Conservation (phyloP, 2,113 vertebrate species). For the Eira barbara region DNA sequence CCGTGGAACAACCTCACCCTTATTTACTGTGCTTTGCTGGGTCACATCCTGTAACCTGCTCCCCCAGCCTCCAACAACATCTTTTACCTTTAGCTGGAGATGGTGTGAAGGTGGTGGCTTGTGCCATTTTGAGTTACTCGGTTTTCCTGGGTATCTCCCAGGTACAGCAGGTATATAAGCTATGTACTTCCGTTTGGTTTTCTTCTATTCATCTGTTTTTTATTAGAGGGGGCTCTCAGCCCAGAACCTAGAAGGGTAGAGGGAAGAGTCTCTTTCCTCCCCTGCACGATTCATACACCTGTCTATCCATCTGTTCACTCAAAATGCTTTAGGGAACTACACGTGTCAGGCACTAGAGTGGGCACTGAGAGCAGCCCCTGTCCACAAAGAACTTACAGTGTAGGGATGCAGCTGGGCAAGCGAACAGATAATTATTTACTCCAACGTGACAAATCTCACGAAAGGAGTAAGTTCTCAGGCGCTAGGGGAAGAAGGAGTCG, state of each 20-base stretch:
- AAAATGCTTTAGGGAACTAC: neutral
- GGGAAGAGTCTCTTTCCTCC: neutral
- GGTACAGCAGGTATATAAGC: neutral
- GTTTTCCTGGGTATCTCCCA: neutral
- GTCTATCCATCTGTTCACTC: neutral
- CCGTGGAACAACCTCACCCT: neutral
- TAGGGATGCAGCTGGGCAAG: neutral
- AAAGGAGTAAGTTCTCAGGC: neutral
- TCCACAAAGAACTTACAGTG: neutral
- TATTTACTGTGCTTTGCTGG: neutral
- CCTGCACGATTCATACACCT: neutral
- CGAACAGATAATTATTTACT: neutral
- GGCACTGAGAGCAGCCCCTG: neutral
- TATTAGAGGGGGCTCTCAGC: neutral
- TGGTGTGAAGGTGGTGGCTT: neutral
- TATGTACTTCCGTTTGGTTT: neutral
- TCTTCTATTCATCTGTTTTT: neutral
- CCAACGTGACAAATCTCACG: neutral
- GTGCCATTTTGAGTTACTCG: neutral
- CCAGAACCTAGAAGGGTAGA: neutral
- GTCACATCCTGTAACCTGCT: neutral
- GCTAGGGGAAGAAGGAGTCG: neutral
- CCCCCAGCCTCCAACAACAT: no score
- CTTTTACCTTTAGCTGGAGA: neutral
- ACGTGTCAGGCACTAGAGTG: neutral